phyloP scores from a whole-genome alignment of 2,888 invertebrate species.

The Thecophora atra region DNA sequence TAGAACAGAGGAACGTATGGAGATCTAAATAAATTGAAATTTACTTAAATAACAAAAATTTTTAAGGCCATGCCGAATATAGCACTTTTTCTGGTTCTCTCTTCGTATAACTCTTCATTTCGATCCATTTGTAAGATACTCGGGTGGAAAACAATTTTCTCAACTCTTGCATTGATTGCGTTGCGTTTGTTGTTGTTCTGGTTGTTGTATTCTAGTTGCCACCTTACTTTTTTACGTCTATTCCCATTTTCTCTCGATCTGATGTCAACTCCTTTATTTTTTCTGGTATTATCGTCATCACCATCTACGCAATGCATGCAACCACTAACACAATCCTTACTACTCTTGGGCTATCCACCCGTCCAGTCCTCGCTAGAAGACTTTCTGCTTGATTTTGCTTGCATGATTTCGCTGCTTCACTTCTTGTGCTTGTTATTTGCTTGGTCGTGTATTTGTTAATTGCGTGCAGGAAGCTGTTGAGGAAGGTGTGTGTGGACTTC shows the following conservation, averaged over 20 bases:
- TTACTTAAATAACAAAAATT: no score
- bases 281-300: no score
- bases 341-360: not conserved
- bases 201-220: not conserved
- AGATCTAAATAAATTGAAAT: no score
- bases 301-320: not conserved
- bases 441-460: not conserved
- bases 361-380: not conserved
- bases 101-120: not conserved
- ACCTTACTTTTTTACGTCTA: not conserved
- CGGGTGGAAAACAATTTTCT: not conserved
- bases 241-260: not conserved
- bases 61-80: no score
- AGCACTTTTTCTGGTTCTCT: not conserved
- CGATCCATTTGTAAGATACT: not conserved
- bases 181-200: not conserved
- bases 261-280: not conserved
- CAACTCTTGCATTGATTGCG: not conserved
- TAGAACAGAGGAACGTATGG: no score
- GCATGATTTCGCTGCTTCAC: not conserved
- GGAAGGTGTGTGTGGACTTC: no score
- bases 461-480: not conserved
- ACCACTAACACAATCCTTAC: not conserved
- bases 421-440: not conserved
- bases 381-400: conserved; percentile 1